Base-by-base conservation (phyloP, 2,888 invertebrate species). In the Pammene aurita region DNA sequence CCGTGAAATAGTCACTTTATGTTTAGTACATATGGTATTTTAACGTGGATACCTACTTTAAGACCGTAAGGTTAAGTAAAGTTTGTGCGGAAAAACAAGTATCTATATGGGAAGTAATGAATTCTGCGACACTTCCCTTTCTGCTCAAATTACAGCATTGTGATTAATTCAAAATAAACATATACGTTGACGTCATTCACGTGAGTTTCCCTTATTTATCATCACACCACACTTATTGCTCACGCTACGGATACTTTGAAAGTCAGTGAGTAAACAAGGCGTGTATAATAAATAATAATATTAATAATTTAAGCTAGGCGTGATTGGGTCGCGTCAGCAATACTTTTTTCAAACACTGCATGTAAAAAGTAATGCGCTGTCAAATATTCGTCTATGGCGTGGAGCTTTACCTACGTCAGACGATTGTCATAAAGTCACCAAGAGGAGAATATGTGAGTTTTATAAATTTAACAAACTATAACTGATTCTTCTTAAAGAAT, bases 171-270 rank as follows among this genome's bases (percentile, higher is more conserved):
- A 62, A 62, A 50, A 62, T 50, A 62, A 54, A 64, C 60, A 54
- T 44, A 52, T 60, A 66, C 66, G 16, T 42, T 62, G 48, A 57
- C 67, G 62, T 63, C 67, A 63, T 34, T 50, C 50, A 52, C 10
- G 52, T 26, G 18, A 50, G 41, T 41, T 52, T 41, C 26, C 41
- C 16, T 16, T 13, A 16, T 56, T 48, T 61, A 61, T 35, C 52
- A 48, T 35, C 38, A 35, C 7, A 5, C 9, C 9, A 48, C 44
- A 7, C 44, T 44, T 41, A n/a, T 34, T 35, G 13, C 42, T 34
- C 55, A 61, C 50, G 34, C 5, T 41, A 55, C 61, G 50, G 50
- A 42, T 46, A 46, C 56, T 62, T 62, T 62, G n/a, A 54, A 62
- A 67, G 18, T 62, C 56, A 42, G 48, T 26, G 16, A 38, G 9